These are phyloP conservation scores for Phenacoccus solenopsis DNA, from an alignment of 1,140 invertebrate species.

Conservation along the genomic window DNA sequence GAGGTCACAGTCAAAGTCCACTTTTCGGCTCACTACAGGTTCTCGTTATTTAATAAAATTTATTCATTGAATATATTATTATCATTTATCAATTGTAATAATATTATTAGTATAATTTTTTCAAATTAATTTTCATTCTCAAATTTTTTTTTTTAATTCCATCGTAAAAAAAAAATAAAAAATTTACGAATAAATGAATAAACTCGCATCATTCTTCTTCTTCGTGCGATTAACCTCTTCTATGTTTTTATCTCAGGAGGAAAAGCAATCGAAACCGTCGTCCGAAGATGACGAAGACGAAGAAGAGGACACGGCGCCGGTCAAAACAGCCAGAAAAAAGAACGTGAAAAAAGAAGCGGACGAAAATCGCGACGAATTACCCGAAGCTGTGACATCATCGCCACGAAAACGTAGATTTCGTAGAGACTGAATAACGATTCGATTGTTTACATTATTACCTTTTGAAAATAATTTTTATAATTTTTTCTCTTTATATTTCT, in stretches of 20 bases:
- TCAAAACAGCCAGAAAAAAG: background rate
- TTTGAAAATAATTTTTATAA: background rate
- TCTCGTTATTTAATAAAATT: no score
- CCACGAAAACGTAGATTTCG: slow-evolving; percentile 26
- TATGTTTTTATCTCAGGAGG: background rate
- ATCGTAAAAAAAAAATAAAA: no score
- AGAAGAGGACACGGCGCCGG: slow-evolving; percentile 31
- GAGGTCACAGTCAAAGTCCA: no score
- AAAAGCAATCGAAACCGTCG: slow-evolving; percentile 28
- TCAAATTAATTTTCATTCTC: no score
- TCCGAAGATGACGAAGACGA: slow-evolving; percentile 33
- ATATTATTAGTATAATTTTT: no score
- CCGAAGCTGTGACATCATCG: slow-evolving; percentile 23
- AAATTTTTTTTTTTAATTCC: slow-evolving; percentile 18
- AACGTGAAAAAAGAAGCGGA: background rate
- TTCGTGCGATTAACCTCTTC: background rate
- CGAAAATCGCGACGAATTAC: slow-evolving; percentile 10
- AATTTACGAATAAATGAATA: no score
- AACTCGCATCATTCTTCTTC: background rate
- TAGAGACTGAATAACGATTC: slow-evolving; percentile 25
- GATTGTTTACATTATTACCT: background rate
- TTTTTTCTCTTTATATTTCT: background rate
- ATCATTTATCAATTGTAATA: no score
- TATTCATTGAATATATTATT: no score
- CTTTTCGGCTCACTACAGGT: no score